These are phyloP conservation scores for Leptodactylus fallax DNA, from an alignment of 2,797 vertebrate species.

Conservation along the genomic window DNA sequence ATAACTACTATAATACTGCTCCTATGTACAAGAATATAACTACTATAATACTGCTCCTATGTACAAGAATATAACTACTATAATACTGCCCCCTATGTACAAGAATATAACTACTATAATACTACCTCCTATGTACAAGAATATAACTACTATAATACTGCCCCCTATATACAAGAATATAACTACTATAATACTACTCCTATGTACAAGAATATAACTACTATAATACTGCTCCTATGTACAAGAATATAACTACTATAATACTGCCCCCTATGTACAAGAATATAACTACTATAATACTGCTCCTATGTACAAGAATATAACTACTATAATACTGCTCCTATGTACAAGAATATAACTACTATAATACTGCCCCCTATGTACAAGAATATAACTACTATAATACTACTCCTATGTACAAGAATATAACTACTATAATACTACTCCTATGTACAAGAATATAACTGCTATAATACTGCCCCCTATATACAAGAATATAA, in stretches of 20 bases:
- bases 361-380: too few species aligned
- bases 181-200: neutral
- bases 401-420: too few species aligned
- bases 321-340: too few species aligned
- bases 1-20: slow-evolving; percentile 3
- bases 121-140: neutral
- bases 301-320: too few species aligned
- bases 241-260: slow-evolving; percentile 1
- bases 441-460: neutral
- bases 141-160: slow-evolving; percentile 4
- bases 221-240: neutral
- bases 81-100: slow-evolving; percentile 1
- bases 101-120: neutral
- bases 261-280: neutral
- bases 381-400: too few species aligned
- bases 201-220: neutral
- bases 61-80: slow-evolving; percentile 5
- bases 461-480: neutral
- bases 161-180: neutral
- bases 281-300: neutral
- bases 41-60: slow-evolving; percentile 4
- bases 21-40: slow-evolving; percentile 2
- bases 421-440: too few species aligned
- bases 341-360: too few species aligned
- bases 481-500: neutral